Percentiles rank a stretch among this genome's conserved stretches.
These are phyloP conservation scores for Sinosuthora webbiana DNA, from an alignment of 2,113 vertebrate species.

Conservation along the genomic window DNA sequence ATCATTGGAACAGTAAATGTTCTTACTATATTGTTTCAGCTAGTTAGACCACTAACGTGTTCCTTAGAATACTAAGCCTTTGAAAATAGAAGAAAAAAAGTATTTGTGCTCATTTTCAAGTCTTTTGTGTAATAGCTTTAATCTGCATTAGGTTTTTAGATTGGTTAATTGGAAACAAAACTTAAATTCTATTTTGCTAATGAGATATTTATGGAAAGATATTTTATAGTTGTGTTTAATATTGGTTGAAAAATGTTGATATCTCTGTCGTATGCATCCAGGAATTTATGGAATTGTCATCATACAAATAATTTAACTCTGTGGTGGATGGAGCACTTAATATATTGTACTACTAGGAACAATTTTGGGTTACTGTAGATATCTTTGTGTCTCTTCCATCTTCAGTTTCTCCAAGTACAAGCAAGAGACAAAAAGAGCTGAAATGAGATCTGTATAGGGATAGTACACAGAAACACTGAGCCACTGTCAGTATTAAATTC, in stretches of 20 bases:
- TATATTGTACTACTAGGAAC: not conserved
- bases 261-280: not conserved
- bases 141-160: not conserved
- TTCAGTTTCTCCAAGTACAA: not conserved
- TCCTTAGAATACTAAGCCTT: not conserved
- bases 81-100: not conserved
- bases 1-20: not conserved
- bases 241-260: not conserved
- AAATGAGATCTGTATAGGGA: not conserved
- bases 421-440: not conserved
- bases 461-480: not conserved
- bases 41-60: fast-evolving
- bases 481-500: not conserved
- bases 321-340: not conserved
- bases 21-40: not conserved
- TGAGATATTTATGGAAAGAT: not conserved
- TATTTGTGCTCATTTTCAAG: not conserved
- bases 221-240: not conserved
- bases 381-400: not conserved
- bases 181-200: not conserved
- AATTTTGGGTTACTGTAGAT: not conserved
- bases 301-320: not conserved
- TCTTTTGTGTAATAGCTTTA: not conserved
- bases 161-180: not conserved
- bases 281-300: not conserved